Evolutionary conservation across 2,888 invertebrate species (phyloP).

Genomic region (Spodoptera picta): DNA sequence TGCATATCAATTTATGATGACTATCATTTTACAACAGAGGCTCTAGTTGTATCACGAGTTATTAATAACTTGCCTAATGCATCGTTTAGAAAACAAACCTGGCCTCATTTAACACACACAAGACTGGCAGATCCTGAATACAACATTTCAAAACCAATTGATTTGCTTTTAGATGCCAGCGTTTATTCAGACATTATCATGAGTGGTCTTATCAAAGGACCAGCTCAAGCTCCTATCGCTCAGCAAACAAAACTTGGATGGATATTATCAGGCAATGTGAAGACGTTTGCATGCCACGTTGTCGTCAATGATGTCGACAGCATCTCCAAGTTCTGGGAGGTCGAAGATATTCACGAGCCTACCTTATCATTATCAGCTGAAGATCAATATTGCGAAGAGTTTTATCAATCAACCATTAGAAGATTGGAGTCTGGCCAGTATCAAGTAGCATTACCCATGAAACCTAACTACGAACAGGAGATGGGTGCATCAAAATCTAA

Average conservation of each 20-base stretch:
- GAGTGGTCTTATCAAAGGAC: background rate
- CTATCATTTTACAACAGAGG: background rate
- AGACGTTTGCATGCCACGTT: slow-evolving; percentile 9
- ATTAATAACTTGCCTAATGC: slow-evolving; percentile 10
- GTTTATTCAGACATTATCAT: slow-evolving; percentile 5
- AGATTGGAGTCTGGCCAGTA: slow-evolving; percentile 19
- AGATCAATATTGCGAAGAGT: no score
- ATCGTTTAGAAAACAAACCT: background rate
- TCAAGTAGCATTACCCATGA: slow-evolving; percentile 34
- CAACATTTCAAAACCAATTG: slow-evolving; percentile 1
- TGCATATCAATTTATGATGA: background rate
- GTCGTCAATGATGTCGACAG: background rate
- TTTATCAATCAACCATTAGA: no score
- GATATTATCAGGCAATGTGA: slow-evolving; percentile 14
- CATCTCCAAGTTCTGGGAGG: slow-evolving; percentile 6
- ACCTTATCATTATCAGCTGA: background rate
- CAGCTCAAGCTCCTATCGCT: background rate
- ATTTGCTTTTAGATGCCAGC: slow-evolving; percentile 9
- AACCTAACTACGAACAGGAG: slow-evolving; percentile 14
- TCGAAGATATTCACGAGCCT: background rate
- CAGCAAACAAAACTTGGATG: slow-evolving; percentile 15
- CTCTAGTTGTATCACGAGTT: slow-evolving; percentile 7
- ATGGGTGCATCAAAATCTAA: slow-evolving; percentile 23
- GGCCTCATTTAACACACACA: background rate
- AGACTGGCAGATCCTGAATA: slow-evolving; percentile 16